Evolutionary conservation across 2,888 invertebrate species (phyloP).

Genomic region (Mesorhabditis sp.): DNA sequence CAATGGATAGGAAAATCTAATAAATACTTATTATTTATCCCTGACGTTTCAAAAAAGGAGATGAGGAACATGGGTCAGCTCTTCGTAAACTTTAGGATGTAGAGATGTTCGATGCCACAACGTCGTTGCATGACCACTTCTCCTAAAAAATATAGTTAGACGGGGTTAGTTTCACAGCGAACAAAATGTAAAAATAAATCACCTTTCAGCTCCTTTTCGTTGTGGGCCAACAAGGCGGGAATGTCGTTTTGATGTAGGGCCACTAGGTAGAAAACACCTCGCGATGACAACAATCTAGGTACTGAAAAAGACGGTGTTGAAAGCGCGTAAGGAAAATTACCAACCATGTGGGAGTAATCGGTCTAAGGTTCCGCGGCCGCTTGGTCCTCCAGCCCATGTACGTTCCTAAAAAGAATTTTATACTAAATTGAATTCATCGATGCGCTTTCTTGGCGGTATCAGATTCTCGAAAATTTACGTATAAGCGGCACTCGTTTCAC

Average conservation of each 20-base stretch:
- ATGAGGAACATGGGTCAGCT: neutral
- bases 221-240: slow-evolving; percentile 48
- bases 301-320: slow-evolving; percentile 8
- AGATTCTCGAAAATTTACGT: too few relatives aligned
- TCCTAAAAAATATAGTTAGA: slow-evolving; percentile 54
- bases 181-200: slow-evolving; percentile 11
- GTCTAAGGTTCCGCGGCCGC: slow-evolving; percentile 69
- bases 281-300: slow-evolving; percentile 24
- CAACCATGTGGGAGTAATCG: slow-evolving; percentile 65
- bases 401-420: slow-evolving; percentile 33
- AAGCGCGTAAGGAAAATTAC: neutral
- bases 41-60: too few relatives aligned
- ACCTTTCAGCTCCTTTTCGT: slow-evolving; percentile 8
- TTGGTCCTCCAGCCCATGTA: slow-evolving; percentile 65
- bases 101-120: slow-evolving; percentile 81
- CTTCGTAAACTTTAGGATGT: slow-evolving; percentile 71
- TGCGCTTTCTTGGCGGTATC: too few relatives aligned
- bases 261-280: slow-evolving; percentile 76
- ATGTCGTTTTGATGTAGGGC: slow-evolving; percentile 84
- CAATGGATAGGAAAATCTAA: too few relatives aligned
- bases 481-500: too few relatives aligned
- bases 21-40: too few relatives aligned
- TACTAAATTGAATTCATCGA: neutral
- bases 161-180: neutral
- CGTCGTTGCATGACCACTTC: slow-evolving; percentile 71